These are phyloP conservation scores for Elephantulus edwardii DNA, from an alignment of 2,113 vertebrate species.

Conservation along the genomic window DNA sequence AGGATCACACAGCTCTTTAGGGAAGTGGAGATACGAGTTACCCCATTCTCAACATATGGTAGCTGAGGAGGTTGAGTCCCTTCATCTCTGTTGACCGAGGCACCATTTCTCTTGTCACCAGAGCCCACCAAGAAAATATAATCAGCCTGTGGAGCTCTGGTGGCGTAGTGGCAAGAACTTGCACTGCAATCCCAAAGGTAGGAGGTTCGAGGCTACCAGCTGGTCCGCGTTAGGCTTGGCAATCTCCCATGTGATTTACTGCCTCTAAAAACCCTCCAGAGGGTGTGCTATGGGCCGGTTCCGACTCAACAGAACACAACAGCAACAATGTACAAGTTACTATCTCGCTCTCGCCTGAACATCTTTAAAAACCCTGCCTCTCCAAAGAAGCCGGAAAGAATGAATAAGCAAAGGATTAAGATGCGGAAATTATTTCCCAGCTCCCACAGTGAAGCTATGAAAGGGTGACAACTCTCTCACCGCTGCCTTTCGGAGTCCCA, in stretches of 20 bases:
- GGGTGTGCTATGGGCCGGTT: no score
- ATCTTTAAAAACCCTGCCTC: not conserved
- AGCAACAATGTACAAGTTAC: not conserved
- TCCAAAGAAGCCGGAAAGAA: not conserved
- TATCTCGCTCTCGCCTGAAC: not conserved
- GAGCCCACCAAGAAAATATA: not conserved
- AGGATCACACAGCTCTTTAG: not conserved
- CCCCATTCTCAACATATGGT: not conserved
- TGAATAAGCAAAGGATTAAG: not conserved
- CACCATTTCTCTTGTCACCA: accelerated
- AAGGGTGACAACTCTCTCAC: not conserved
- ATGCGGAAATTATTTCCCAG: not conserved
- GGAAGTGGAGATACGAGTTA: not conserved
- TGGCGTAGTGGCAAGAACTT: no score
- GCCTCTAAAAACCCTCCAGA: no score
- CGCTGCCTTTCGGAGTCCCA: not conserved
- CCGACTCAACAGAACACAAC: no score
- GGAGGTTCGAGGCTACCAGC: no score
- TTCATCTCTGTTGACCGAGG: not conserved
- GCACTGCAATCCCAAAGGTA: no score
- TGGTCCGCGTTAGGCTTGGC: no score
- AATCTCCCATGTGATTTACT: no score
- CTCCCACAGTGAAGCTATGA: not conserved
- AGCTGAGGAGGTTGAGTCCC: not conserved
- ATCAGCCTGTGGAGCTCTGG: no score